Evolutionary conservation across 2,888 invertebrate genomes (phyloP), one percentile per base, ranked within the genome.

Genomic region (Crepidodera aurea): DNA sequence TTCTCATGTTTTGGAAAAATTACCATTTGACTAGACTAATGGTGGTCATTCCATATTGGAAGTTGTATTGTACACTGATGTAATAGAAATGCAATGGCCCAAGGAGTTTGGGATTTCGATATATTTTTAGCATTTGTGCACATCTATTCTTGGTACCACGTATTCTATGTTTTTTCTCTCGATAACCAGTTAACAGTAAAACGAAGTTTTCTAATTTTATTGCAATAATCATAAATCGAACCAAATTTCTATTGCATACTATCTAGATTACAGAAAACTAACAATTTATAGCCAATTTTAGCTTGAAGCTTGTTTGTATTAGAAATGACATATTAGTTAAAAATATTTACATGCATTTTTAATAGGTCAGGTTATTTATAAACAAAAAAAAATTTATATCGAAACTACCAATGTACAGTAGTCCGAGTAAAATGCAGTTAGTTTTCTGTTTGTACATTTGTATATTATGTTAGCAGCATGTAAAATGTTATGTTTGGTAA

Each of bases 201-300:
- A 32, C 32, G 32, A 32, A n/a, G 32, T 10, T n/a, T 25, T 40
- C 19, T 3, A 12, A 42, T 10, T n/a, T 4, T 40, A 40, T 40
- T 40, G 2, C 12, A 16, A 10, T 13, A 40, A 13, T 18, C 4
- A 40, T 18, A 2, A 16, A 4, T 15, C 1, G 16, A 7, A 40
- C 16, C 13, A 40, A 13, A 15, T 16, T 15, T 40, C 5, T 5
- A 2, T 40, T 13, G 10, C 3, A 37, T 13, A 13, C 15, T 10
- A 40, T 74, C 71, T 75, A 73, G 69, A 75, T 75, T 69, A 74
- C 74, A 76, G 71, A 72, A 72, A 70, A 71, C 72, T 72, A 69
- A 65, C 32, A 60, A 60, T 22, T 34, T 32, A 18, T 18, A 27
- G 32, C 39, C 25, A 51, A 34, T 51, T 51, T 16, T 10, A 42